Percentiles rank a stretch among this genome's conserved stretches.
phyloP scores from a whole-genome alignment of 2,888 invertebrate genomes.

The Malacosoma neustria region DNA sequence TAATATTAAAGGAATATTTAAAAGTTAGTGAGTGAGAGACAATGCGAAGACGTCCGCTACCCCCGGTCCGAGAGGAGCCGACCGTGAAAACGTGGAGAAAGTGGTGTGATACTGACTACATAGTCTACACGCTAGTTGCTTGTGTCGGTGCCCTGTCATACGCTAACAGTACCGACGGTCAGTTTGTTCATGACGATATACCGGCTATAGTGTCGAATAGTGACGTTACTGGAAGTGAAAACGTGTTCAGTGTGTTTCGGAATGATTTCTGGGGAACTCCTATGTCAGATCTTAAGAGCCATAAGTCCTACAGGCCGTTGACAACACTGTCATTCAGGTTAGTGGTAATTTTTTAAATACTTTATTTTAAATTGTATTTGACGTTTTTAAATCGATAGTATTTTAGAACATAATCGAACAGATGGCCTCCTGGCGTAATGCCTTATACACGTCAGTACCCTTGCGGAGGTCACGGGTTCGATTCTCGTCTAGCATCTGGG shows the following conservation, averaged over 20 bases:
- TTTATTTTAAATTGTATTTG: too few relatives aligned
- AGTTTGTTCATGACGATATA: slow-evolving; percentile 92
- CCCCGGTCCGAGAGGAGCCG: slow-evolving; percentile 61
- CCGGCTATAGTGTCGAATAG: slow-evolving; percentile 88
- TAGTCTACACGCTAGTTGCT: slow-evolving; percentile 77
- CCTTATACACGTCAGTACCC: too few relatives aligned
- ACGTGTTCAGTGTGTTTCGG: slow-evolving; percentile 77
- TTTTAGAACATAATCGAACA: too few relatives aligned
- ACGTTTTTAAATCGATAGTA: too few relatives aligned
- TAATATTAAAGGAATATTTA: too few relatives aligned
- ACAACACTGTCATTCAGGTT: slow-evolving; percentile 90
- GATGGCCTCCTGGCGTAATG: too few relatives aligned
- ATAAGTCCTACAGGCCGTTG: slow-evolving; percentile 91
- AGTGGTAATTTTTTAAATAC: slow-evolving; percentile 35
- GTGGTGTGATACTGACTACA: slow-evolving; percentile 70
- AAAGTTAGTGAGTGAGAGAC: slow-evolving; percentile 22
- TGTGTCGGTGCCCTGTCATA: slow-evolving; percentile 81
- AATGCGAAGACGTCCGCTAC: slow-evolving; percentile 66
- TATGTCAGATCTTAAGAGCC: slow-evolving; percentile 87
- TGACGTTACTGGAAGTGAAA: slow-evolving; percentile 83
- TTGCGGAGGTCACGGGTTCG: too few relatives aligned
- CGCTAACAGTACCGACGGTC: slow-evolving; percentile 83
- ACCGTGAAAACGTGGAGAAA: slow-evolving; percentile 40
- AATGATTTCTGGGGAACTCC: slow-evolving; percentile 95
- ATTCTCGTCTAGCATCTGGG: too few relatives aligned